Conservation (phyloP, 2,888 invertebrate species). For the Ceriagrion tenellum region DNA sequence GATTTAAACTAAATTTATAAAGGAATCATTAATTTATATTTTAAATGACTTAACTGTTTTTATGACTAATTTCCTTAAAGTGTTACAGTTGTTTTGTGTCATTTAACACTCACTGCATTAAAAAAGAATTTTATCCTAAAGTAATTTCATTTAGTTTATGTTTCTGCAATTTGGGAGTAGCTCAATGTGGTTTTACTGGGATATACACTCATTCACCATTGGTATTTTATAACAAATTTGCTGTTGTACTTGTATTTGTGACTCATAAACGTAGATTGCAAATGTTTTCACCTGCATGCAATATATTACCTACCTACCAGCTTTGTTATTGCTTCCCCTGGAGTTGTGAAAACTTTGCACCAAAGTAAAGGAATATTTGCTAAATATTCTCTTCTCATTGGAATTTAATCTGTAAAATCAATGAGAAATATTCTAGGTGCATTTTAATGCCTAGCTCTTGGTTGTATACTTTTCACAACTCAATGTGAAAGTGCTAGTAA, state of each 20-base stretch:
- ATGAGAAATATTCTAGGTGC: background rate
- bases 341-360: constrained; percentile 16
- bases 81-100: background rate
- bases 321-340: background rate
- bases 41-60: background rate
- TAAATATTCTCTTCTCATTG: background rate
- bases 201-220: background rate
- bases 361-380: no score
- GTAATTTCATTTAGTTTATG: background rate
- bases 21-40: background rate
- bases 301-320: background rate
- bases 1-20: background rate
- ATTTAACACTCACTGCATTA: background rate
- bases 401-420: background rate
- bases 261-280: background rate
- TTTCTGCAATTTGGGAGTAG: background rate
- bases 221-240: background rate
- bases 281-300: background rate
- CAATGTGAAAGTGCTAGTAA: background rate
- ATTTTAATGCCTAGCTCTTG: no score
- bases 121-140: background rate
- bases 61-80: background rate
- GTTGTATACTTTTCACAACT: constrained; percentile 3
- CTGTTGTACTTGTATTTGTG: background rate
- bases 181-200: background rate